Conservation (phyloP, 2,797 vertebrate species). For the Oceanodroma leucorhoa region DNA sequence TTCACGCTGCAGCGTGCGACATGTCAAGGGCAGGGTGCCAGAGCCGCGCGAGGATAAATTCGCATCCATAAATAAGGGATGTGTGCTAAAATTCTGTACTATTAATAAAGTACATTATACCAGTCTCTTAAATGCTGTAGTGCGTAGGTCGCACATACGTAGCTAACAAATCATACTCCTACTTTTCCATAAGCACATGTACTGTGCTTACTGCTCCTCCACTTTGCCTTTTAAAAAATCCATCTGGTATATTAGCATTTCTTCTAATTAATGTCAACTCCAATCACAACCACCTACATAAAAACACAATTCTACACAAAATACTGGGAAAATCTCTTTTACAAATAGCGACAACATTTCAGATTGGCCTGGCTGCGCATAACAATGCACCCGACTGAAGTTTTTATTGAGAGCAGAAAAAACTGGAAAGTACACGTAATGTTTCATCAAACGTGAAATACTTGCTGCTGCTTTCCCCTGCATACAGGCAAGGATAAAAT, state of each 20-base stretch:
- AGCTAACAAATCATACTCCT: background rate
- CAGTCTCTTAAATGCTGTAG: background rate
- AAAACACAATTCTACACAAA: background rate
- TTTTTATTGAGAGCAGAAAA: background rate
- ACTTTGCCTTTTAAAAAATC: background rate
- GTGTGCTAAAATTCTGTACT: background rate
- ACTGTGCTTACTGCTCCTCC: background rate
- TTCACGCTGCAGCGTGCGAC: rapidly evolving
- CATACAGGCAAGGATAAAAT: background rate
- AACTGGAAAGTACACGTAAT: background rate
- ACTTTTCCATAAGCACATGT: background rate
- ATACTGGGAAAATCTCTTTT: background rate
- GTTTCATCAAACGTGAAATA: background rate
- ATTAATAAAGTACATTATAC: background rate
- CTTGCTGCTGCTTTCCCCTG: background rate
- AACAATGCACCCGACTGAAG: background rate
- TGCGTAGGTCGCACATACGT: background rate
- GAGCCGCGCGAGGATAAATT: background rate
- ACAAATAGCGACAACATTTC: background rate
- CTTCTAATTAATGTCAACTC: slow-evolving; percentile 51
- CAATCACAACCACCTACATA: slow-evolving; percentile 29
- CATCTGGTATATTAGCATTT: slow-evolving; percentile 54
- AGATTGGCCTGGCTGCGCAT: background rate
- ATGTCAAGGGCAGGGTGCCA: background rate
- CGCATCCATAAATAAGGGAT: background rate